Percentiles rank a stretch among this genome's conserved stretches.
Conservation (phyloP, 2,888 invertebrate genomes). For the Orthosia gracilis region DNA sequence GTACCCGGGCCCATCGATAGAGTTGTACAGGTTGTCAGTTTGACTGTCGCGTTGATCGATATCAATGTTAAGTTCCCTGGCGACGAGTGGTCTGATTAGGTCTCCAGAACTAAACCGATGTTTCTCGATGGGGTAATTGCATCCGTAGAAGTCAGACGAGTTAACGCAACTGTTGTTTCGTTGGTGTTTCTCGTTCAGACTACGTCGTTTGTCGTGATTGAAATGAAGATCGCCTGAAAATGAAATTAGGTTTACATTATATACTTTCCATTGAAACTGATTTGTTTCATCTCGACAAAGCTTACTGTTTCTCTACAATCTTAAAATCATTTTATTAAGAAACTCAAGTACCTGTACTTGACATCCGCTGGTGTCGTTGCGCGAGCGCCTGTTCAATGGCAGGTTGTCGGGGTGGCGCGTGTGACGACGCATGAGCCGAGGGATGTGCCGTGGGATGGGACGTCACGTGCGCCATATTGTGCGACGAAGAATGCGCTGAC, state of each 20-base stretch:
- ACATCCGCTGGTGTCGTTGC: conserved; percentile 84
- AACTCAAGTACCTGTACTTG: conserved; percentile 80
- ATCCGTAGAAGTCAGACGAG: conserved; percentile 90
- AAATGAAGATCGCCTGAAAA: conserved; percentile 87
- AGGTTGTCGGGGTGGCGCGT: conserved; percentile 73
- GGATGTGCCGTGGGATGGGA: conserved; percentile 29
- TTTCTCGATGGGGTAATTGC: conserved; percentile 90
- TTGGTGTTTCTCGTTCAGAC: conserved; percentile 89
- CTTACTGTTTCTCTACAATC: not conserved
- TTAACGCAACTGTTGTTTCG: conserved; percentile 90
- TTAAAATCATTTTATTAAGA: not conserved
- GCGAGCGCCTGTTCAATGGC: conserved; percentile 65
- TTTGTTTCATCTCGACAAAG: not conserved
- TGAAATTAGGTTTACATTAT: conserved; percentile 1
- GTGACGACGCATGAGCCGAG: conserved; percentile 85
- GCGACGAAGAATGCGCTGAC: conserved; percentile 43
- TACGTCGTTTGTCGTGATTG: conserved; percentile 87
- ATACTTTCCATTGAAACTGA: not conserved
- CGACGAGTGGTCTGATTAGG: conserved; percentile 86
- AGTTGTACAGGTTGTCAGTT: conserved; percentile 85
- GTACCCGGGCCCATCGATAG: conserved; percentile 82
- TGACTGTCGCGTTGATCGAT: conserved; percentile 81
- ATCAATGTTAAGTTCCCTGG: conserved; percentile 86
- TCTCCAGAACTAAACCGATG: conserved; percentile 89
- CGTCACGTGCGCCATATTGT: conserved; percentile 43